These are phyloP conservation scores for Salvelinus alpinus DNA, from an alignment of 2,113 vertebrate species.

Conservation along the genomic window DNA sequence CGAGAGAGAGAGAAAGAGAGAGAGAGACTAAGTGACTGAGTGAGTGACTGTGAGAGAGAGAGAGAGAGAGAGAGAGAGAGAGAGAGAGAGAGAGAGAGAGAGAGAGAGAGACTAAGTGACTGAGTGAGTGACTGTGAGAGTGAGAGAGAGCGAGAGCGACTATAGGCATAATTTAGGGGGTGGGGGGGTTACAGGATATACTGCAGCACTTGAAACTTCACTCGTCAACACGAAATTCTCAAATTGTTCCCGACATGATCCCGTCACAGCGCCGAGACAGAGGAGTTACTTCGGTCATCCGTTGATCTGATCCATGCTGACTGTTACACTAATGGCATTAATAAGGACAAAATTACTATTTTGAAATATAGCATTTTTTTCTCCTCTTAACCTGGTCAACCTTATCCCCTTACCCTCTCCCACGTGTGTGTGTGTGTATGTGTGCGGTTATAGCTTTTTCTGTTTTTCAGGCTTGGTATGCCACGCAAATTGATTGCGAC, in stretches of 20 bases:
- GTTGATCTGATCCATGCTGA: slow-evolving; percentile 80
- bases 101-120: neutral
- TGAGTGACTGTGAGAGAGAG: neutral
- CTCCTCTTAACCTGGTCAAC: slow-evolving; percentile 57
- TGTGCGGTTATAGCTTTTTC: slow-evolving; percentile 34
- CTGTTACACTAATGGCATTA: slow-evolving; percentile 84
- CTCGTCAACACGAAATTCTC: slow-evolving; percentile 71
- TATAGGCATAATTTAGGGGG: slow-evolving; percentile 42
- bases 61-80: neutral
- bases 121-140: neutral
- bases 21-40: neutral
- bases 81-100: neutral
- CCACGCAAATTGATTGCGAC: slow-evolving; percentile 60
- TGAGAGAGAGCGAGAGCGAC: slow-evolving; percentile 16
- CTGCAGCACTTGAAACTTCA: slow-evolving; percentile 62
- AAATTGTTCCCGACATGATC: slow-evolving; percentile 75
- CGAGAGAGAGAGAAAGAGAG: slow-evolving; percentile 8
- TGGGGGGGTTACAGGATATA: slow-evolving; percentile 47
- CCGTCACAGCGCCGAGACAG: slow-evolving; percentile 70
- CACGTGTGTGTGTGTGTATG: neutral
- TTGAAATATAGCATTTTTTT: slow-evolving; percentile 70
- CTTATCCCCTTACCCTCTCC: slow-evolving; percentile 35
- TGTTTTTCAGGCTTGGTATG: slow-evolving; percentile 54
- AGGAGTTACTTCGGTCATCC: slow-evolving; percentile 74
- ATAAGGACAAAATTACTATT: slow-evolving; percentile 82